Evolutionary conservation across 2,888 invertebrate species (phyloP), one percentile per base, ranked within the genome.

Genomic region (Drosophila antonietae): DNA sequence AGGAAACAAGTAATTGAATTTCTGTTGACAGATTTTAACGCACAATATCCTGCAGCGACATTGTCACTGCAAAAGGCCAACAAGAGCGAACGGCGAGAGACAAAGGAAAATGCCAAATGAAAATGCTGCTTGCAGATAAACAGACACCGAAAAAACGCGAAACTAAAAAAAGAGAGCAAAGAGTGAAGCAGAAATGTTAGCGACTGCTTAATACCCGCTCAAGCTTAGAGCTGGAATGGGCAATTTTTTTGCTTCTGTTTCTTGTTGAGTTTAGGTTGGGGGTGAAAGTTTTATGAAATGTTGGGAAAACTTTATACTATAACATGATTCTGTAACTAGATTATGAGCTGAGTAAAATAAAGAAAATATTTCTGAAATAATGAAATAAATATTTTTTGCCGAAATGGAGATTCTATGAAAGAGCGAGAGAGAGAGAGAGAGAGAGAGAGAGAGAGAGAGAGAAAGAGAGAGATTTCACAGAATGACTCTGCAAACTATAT

Each of bases 21-120:
- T 85, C 83, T 89, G 88, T 88, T 88, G 85, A 89, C 89, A 89
- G 84, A 89, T 85, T 85, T 85, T 82, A 89, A 85, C 83, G 80
- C 88, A 85, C 86, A 85, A 89, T 82, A 88, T 88, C 89, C 88
- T 82, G 74, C 73, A 85, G 88, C 73, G 69, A 75, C 81, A 83
- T 75, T 83, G 84, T 78, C 75, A 68, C 64, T 60, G 69, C 68
- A 47, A 62, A 62, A 71, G 63, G 55, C 43, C 74, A 75, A 37
- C 60, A 64, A 23, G 23, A 41, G 46, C 55, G 56, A 63, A 37
- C 23, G 23, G n/a, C 28, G 15, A 44, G 39, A 71, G 39, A 71
- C 58, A 47, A 47, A 61, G 43, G 61, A 44, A 41, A 56, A 47
- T 37, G 49, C 58, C 55, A 28, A 69, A 69, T 46, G 53, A 62